These are phyloP conservation scores for Cryptus viduatorius DNA, from an alignment of 2,888 invertebrate species.

Conservation along the genomic window DNA sequence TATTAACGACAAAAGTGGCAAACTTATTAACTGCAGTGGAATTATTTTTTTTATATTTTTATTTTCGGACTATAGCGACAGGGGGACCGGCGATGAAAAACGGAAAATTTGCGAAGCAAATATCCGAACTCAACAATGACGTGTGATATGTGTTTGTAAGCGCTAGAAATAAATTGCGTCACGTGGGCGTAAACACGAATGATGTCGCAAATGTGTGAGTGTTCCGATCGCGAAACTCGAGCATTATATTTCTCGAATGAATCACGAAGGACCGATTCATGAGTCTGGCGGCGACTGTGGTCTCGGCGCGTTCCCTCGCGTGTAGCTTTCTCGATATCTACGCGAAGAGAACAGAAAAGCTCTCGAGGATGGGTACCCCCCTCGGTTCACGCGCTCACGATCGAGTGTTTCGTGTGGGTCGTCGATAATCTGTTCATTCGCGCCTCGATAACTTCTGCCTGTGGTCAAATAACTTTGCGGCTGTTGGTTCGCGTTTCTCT, in stretches of 20 bases:
- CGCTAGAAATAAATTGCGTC: slow-evolving; percentile 53
- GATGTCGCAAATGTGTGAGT: slow-evolving; percentile 47
- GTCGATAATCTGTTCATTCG: slow-evolving; percentile 54
- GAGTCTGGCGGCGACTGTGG: slow-evolving; percentile 23
- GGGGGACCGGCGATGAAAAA: background rate
- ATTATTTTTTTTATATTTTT: background rate
- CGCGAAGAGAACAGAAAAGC: slow-evolving; percentile 21
- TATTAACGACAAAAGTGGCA: background rate
- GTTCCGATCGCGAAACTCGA: slow-evolving; percentile 52
- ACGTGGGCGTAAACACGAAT: slow-evolving; percentile 66
- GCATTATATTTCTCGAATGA: slow-evolving; percentile 73
- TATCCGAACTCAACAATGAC: background rate
- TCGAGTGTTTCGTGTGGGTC: slow-evolving; percentile 39
- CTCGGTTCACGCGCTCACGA: slow-evolving; percentile 8
- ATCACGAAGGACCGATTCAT: slow-evolving; percentile 73
- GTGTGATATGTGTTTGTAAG: slow-evolving; percentile 29
- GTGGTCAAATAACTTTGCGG: slow-evolving; percentile 40
- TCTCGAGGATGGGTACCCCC: background rate
- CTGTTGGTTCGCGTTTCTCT: slow-evolving; percentile 6
- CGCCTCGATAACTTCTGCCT: slow-evolving; percentile 36
- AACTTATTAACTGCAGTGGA: slow-evolving; percentile 15
- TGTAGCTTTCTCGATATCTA: slow-evolving; percentile 43
- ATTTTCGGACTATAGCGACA: too few relatives aligned
- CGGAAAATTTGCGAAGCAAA: slow-evolving; percentile 44
- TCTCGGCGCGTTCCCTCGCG: slow-evolving; percentile 3